These are phyloP conservation scores for Erinaceus europaeus DNA, from an alignment of 2,113 vertebrate species.

Conservation along the genomic window DNA sequence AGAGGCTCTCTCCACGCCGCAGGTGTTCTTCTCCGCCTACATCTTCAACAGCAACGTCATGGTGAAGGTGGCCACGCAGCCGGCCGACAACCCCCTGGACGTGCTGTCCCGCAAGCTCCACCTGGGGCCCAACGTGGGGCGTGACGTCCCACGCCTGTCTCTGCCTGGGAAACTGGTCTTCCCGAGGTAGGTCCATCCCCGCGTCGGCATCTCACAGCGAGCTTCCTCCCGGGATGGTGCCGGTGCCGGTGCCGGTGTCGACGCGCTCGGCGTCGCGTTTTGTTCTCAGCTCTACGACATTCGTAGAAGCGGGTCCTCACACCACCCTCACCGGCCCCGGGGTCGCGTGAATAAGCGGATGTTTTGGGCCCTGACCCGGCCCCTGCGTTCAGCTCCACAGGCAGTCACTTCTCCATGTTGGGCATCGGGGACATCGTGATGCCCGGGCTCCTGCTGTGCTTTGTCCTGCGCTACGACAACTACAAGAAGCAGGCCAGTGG, in stretches of 20 bases:
- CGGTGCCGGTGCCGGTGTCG: not conserved
- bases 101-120: conserved; percentile 98
- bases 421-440: conserved; percentile 99
- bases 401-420: conserved; percentile 99
- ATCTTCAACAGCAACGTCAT: conserved; percentile 99
- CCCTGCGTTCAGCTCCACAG: conserved; percentile 88
- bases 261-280: too few species aligned
- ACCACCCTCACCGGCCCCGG: not conserved
- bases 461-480: conserved; percentile 98
- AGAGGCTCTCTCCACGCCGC: not conserved
- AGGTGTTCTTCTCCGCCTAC: conserved; percentile 99
- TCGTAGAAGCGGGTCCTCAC: too few species aligned
- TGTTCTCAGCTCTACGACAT: too few species aligned
- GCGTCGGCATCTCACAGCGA: not conserved
- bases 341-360: too few species aligned
- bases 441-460: conserved; percentile 98
- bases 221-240: too few species aligned
- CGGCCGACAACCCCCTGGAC: conserved; percentile 97
- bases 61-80: conserved; percentile 99
- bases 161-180: conserved; percentile 98
- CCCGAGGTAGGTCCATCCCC: conserved; percentile 87
- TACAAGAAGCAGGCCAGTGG: conserved; percentile 96
- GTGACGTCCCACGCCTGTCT: conserved; percentile 95
- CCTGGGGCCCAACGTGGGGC: conserved; percentile 94
- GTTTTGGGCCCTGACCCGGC: too few species aligned